Percentiles rank a stretch among this genome's conserved stretches.
These are phyloP conservation scores for Lathronympha strigana DNA, from an alignment of 2,888 invertebrate species.

Conservation along the genomic window DNA sequence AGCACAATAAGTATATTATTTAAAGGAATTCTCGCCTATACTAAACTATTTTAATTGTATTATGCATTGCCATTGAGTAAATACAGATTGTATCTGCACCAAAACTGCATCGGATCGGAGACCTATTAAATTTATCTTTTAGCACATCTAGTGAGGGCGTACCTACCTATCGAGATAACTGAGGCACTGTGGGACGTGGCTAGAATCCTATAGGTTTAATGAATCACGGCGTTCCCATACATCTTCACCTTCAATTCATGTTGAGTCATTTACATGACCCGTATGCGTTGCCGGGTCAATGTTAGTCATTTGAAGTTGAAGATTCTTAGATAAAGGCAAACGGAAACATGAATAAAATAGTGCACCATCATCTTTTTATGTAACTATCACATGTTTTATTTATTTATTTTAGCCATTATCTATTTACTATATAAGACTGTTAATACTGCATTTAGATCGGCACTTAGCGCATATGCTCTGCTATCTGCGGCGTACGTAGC, in stretches of 20 bases:
- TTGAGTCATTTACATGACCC: constrained; percentile 38
- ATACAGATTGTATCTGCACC: constrained; percentile 10
- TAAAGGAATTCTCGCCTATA: too few species aligned
- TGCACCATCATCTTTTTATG: constrained; percentile 5
- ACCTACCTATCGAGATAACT: constrained; percentile 13
- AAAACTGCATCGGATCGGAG: constrained; percentile 16
- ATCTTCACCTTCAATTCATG: constrained; percentile 36
- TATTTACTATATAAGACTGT: too few species aligned
- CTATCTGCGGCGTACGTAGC: too few species aligned
- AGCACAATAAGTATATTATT: too few species aligned
- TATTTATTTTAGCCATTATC: too few species aligned
- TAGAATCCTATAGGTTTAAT: constrained; percentile 13
- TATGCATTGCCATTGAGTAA: not conserved
- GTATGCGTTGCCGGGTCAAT: constrained; percentile 29
- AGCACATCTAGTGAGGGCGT: constrained; percentile 27
- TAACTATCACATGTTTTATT: not conserved
- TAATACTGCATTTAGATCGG: too few species aligned
- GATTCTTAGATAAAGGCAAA: constrained; percentile 25
- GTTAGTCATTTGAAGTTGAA: constrained; percentile 35
- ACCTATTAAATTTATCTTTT: constrained; percentile 31
- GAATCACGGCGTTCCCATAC: constrained; percentile 34
- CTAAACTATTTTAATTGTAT: too few species aligned
- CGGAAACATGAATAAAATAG: constrained; percentile 12
- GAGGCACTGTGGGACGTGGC: constrained; percentile 9
- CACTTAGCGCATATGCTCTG: too few species aligned